phyloP scores from a whole-genome alignment of 2,113 vertebrate genomes.

The Thymallus thymallus region DNA sequence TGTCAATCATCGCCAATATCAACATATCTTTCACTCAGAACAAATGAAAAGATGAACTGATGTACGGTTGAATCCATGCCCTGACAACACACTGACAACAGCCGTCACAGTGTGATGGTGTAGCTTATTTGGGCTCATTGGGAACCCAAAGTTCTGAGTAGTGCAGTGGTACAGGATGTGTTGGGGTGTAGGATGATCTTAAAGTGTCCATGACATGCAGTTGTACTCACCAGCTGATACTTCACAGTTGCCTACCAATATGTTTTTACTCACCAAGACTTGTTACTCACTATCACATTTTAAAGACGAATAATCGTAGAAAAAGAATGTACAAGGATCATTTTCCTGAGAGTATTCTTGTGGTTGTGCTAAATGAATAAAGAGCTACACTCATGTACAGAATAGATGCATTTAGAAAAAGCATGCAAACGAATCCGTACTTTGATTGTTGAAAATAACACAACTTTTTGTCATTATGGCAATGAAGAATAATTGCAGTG shows the following conservation, averaged over 20 bases:
- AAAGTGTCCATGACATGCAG: constrained; percentile 56
- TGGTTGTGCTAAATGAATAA: constrained; percentile 58
- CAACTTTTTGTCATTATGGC: not conserved
- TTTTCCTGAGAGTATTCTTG: constrained; percentile 51
- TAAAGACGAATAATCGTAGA: constrained; percentile 60
- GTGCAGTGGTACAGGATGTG: constrained; percentile 68
- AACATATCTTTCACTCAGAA: constrained; percentile 23
- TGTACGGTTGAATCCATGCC: constrained; percentile 35
- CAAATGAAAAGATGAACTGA: constrained; percentile 38
- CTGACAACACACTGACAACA: constrained; percentile 24
- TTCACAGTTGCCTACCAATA: constrained; percentile 76
- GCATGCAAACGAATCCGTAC: constrained; percentile 22
- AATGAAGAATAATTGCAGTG: constrained; percentile 42
- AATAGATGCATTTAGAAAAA: constrained; percentile 7
- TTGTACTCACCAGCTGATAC: constrained; percentile 64
- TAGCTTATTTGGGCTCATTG: not conserved
- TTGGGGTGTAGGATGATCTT: constrained; percentile 47
- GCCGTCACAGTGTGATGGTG: not conserved
- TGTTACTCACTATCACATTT: constrained; percentile 53
- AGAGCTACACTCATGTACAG: constrained; percentile 44
- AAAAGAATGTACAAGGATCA: constrained; percentile 65
- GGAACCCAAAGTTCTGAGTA: constrained; percentile 60
- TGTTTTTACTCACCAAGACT: constrained; percentile 63
- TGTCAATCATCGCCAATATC: constrained; percentile 32
- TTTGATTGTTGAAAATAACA: constrained; percentile 29